Percentiles rank a stretch among this genome's conserved stretches.
phyloP scores from a whole-genome alignment of 1,140 invertebrate genomes.

The Eumaeus atala region DNA sequence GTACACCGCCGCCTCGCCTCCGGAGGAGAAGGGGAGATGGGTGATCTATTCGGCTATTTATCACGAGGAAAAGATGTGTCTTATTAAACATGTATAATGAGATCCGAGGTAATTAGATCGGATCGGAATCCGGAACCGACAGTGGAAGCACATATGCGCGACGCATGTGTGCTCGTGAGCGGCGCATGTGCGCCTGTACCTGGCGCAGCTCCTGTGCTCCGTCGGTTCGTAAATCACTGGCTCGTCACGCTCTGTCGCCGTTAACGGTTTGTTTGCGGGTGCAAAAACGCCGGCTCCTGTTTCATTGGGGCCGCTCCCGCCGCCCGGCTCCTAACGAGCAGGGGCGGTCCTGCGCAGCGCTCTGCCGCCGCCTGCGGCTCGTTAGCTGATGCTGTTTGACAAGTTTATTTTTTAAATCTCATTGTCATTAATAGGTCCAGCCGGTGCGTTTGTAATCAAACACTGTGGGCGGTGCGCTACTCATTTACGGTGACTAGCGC shows the following conservation, averaged over 20 bases:
- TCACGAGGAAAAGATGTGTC: slow-evolving; percentile 18
- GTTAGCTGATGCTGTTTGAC: slow-evolving; percentile 6
- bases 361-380: neutral
- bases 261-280: slow-evolving; percentile 28
- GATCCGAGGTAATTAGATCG: slow-evolving; percentile 24
- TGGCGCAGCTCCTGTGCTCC: neutral
- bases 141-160: slow-evolving; percentile 9
- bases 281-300: slow-evolving; percentile 8
- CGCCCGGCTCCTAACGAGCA: neutral
- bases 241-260: slow-evolving; percentile 24
- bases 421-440: too few species aligned
- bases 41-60: slow-evolving; percentile 12
- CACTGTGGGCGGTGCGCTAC: too few species aligned
- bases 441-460: too few species aligned
- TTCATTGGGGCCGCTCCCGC: slow-evolving; percentile 3
- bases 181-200: too few species aligned
- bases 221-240: slow-evolving; percentile 1
- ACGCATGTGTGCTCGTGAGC: slow-evolving; percentile 17
- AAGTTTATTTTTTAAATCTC: neutral
- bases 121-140: slow-evolving; percentile 20
- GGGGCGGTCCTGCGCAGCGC: neutral
- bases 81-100: slow-evolving; percentile 27
- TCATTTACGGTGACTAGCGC: too few species aligned
- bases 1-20: too few species aligned
- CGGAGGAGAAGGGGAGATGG: too few species aligned